phyloP scores from a whole-genome alignment of 2,113 vertebrate genomes.

The Brachionichthys hirsutus region DNA sequence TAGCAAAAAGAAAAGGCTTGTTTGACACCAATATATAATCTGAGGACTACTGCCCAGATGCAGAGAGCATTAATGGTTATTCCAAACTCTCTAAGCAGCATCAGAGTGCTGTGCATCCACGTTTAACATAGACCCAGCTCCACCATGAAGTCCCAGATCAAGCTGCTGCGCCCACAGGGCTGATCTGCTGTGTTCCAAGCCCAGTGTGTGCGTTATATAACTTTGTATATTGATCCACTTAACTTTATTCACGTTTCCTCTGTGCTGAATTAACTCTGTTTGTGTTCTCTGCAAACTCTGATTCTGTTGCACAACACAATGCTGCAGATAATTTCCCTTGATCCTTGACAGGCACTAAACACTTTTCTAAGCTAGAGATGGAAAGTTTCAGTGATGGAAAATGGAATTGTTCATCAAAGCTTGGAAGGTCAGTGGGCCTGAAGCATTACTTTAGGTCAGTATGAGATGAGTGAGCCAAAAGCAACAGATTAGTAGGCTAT shows the following conservation, averaged over 20 bases:
- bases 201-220: no score
- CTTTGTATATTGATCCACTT: no score
- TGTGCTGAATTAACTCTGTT: slow-evolving; percentile 2
- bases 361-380: slow-evolving; percentile 13
- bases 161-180: no score
- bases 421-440: slow-evolving; percentile 9
- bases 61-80: no score
- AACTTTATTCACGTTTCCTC: no score
- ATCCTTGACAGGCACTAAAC: slow-evolving; percentile 6
- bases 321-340: not conserved
- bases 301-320: not conserved
- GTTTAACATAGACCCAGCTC: no score
- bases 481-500: not conserved
- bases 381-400: slow-evolving; percentile 5
- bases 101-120: no score
- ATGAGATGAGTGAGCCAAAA: slow-evolving; percentile 4
- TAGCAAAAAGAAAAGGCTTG: slow-evolving; percentile 8
- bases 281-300: not conserved
- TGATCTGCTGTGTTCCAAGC: no score
- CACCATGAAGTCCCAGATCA: no score
- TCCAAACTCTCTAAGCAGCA: no score
- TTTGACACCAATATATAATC: slow-evolving; percentile 14
- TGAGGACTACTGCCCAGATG: no score
- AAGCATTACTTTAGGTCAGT: slow-evolving; percentile 11
- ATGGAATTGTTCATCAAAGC: not conserved